Conservation (phyloP, 2,888 invertebrate genomes). For the Brenthis ino region DNA sequence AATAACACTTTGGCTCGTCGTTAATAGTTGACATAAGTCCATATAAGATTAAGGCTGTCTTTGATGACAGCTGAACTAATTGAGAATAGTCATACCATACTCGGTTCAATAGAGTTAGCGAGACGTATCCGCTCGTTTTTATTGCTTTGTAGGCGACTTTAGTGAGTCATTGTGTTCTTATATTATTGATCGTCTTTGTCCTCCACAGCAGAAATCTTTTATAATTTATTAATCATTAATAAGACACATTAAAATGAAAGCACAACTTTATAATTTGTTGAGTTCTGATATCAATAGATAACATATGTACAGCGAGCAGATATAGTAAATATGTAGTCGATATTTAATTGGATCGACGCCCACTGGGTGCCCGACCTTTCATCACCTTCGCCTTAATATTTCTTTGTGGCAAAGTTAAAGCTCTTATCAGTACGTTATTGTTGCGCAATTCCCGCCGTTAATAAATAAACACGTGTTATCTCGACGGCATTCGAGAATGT, state of each 20-base stretch:
- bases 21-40: conserved; percentile 34
- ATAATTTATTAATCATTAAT: conserved; percentile 6
- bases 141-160: conserved; percentile 33
- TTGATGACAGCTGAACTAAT: conserved; percentile 54
- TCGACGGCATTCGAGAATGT: conserved; percentile 67
- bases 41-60: conserved; percentile 49
- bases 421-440: conserved; percentile 49
- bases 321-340: conserved; percentile 14
- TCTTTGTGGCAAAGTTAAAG: conserved; percentile 26
- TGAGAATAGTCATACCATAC: conserved; percentile 53
- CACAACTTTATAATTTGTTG: neutral
- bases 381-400: conserved; percentile 37
- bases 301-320: neutral
- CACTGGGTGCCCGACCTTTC: conserved; percentile 32
- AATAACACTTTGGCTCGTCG: neutral
- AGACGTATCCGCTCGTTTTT: conserved; percentile 54
- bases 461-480: conserved; percentile 69
- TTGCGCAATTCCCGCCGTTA: conserved; percentile 67
- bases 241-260: neutral
- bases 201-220: conserved; percentile 19
- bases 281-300: neutral
- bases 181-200: conserved; percentile 31
- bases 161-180: conserved; percentile 33
- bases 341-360: conserved; percentile 25
- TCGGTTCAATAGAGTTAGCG: conserved; percentile 49